Percentiles rank a stretch among this genome's conserved stretches.
These are phyloP conservation scores for Drosophila niveifrons DNA, from an alignment of 2,888 invertebrate genomes.

Conservation along the genomic window DNA sequence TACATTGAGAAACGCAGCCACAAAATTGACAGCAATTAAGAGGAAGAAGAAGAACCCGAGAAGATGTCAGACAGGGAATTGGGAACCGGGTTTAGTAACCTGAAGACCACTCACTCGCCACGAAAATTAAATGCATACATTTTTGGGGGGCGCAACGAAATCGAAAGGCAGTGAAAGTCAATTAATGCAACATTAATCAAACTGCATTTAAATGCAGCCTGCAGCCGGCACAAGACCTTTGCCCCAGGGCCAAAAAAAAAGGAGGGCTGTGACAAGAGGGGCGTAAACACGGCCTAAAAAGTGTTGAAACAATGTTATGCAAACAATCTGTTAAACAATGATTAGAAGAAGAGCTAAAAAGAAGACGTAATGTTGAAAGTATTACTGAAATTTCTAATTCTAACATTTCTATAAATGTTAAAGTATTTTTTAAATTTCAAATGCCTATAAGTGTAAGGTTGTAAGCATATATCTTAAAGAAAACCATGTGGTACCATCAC, in stretches of 20 bases:
- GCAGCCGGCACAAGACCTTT: not conserved
- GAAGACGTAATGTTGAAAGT: not conserved
- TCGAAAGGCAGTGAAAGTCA: constrained; percentile 82
- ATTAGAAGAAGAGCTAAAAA: not conserved
- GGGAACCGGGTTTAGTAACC: constrained; percentile 22
- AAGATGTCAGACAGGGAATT: not conserved
- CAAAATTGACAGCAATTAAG: constrained; percentile 65
- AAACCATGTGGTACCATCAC: not conserved
- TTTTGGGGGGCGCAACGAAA: constrained; percentile 35
- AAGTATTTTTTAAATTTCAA: too few species aligned
- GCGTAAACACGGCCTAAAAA: constrained; percentile 3
- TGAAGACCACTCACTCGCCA: constrained; percentile 20
- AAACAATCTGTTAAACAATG: constrained; percentile 12
- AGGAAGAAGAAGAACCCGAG: constrained; percentile 1
- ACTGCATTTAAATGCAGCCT: constrained; percentile 27
- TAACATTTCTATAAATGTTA: too few species aligned
- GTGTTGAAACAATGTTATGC: constrained; percentile 25
- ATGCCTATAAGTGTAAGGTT: too few species aligned
- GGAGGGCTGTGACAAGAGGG: constrained; percentile 2
- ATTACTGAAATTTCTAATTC: too few species aligned
- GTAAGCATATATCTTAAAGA: too few species aligned
- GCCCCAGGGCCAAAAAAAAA: not conserved
- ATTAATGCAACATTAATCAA: constrained; percentile 80
- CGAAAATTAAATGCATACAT: not conserved
- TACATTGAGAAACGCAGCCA: constrained; percentile 52